Evolutionary conservation across 2,888 invertebrate genomes (phyloP).

Genomic region (Sepiola atlantica): DNA sequence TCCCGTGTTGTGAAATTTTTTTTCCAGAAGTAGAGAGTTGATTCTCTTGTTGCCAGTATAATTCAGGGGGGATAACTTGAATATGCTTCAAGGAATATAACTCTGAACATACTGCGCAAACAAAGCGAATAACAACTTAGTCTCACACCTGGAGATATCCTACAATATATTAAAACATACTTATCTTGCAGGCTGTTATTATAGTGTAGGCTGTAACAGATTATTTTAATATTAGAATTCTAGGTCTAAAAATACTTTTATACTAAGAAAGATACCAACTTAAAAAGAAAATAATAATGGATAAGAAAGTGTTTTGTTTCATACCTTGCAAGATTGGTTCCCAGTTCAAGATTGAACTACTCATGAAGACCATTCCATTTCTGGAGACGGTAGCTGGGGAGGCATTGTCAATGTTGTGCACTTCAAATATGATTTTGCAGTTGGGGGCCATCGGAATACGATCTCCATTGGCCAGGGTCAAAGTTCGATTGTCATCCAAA

Average conservation of each 20-base stretch:
- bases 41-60: no score
- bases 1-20: no score
- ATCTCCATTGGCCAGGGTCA: constrained; percentile 76
- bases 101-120: no score
- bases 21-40: no score
- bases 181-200: no score
- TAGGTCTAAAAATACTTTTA: background rate
- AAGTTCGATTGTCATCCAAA: constrained; percentile 76
- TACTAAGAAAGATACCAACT: background rate
- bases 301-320: background rate
- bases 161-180: no score
- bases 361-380: constrained; percentile 85
- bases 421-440: constrained; percentile 76
- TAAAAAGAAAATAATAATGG: background rate
- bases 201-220: no score
- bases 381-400: constrained; percentile 76
- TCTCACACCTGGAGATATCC: no score
- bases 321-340: constrained; percentile 88
- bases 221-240: no score
- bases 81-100: no score
- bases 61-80: no score
- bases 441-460: constrained; percentile 75
- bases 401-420: constrained; percentile 76
- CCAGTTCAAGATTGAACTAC: constrained; percentile 94
- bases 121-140: no score